phyloP scores from a whole-genome alignment of 2,888 invertebrate species.

The Dryobotodes eremita region DNA sequence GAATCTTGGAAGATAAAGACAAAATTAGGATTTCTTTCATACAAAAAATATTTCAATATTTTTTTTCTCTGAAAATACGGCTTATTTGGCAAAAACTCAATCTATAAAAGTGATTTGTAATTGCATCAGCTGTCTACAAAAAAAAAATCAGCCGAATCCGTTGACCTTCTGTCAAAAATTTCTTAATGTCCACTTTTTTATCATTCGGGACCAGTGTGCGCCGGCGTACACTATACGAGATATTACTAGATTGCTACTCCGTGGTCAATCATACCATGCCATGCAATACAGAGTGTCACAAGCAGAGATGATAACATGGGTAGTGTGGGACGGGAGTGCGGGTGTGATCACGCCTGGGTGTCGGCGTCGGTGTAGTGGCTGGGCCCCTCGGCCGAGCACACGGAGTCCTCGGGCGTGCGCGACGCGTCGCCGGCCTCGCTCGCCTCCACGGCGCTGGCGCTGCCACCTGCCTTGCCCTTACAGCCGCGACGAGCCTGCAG shows the following conservation, averaged over 20 bases:
- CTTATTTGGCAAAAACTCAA: too few species aligned
- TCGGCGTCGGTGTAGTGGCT: conserved; percentile 92
- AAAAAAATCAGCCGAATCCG: too few species aligned
- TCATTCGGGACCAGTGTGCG: too few species aligned
- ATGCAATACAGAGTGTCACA: conserved; percentile 48
- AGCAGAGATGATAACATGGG: conserved; percentile 44
- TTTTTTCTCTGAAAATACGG: too few species aligned
- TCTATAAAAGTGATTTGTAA: too few species aligned
- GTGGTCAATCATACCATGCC: conserved; percentile 10
- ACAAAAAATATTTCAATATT: too few species aligned
- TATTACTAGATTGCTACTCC: conserved; percentile 10
- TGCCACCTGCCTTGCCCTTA: conserved; percentile 88
- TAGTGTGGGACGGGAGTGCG: conserved; percentile 29
- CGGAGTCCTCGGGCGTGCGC: conserved; percentile 97
- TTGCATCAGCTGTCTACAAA: too few species aligned
- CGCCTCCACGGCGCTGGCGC: conserved; percentile 91
- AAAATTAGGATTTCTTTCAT: too few species aligned
- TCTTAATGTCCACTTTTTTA: too few species aligned
- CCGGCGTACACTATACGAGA: background rate
- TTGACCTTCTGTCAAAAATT: too few species aligned
- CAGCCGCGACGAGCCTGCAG: conserved; percentile 93
- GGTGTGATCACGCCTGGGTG: conserved; percentile 83
- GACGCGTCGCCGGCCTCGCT: conserved; percentile 95
- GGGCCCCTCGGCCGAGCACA: conserved; percentile 96
- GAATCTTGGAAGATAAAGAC: too few species aligned